These are phyloP conservation scores for Acholoe squamosa DNA, from an alignment of 2,888 invertebrate species.

Conservation along the genomic window DNA sequence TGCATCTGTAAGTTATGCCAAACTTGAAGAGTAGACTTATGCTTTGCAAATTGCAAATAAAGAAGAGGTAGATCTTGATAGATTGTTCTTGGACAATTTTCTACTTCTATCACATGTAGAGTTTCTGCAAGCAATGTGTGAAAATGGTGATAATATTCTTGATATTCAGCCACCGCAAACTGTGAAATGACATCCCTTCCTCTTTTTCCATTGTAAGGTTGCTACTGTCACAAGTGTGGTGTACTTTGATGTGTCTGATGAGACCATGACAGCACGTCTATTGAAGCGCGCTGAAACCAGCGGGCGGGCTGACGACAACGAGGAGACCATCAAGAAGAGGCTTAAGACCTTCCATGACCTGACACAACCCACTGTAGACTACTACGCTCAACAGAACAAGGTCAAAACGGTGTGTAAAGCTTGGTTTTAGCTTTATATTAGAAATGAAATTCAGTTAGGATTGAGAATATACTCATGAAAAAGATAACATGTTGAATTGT, in stretches of 20 bases:
- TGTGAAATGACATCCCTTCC: not conserved
- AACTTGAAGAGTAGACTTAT: not conserved
- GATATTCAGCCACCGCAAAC: not conserved
- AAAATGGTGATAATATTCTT: not conserved
- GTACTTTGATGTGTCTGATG: conserved; percentile 92
- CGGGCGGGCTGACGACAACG: conserved; percentile 95
- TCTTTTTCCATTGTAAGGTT: conserved; percentile 84
- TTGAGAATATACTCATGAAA: not conserved
- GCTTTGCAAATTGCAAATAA: not conserved
- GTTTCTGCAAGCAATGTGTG: too few species aligned
- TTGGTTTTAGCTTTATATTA: not conserved
- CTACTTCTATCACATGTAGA: not conserved
- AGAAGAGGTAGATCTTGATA: not conserved
- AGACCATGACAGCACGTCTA: conserved; percentile 90
- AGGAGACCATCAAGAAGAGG: conserved; percentile 94
- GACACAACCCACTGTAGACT: conserved; percentile 92
- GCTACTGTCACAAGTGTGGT: conserved; percentile 88
- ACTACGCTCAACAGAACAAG: conserved; percentile 90
- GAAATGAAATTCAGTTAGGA: not conserved
- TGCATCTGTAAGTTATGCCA: too few species aligned
- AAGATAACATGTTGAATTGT: not conserved
- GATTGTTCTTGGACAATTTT: not conserved
- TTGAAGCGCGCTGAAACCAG: conserved; percentile 91
- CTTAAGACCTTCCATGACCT: conserved; percentile 94
- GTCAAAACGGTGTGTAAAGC: conserved; percentile 85